Conservation (phyloP, 2,888 invertebrate genomes). For the Yponomeuta evonymella region DNA sequence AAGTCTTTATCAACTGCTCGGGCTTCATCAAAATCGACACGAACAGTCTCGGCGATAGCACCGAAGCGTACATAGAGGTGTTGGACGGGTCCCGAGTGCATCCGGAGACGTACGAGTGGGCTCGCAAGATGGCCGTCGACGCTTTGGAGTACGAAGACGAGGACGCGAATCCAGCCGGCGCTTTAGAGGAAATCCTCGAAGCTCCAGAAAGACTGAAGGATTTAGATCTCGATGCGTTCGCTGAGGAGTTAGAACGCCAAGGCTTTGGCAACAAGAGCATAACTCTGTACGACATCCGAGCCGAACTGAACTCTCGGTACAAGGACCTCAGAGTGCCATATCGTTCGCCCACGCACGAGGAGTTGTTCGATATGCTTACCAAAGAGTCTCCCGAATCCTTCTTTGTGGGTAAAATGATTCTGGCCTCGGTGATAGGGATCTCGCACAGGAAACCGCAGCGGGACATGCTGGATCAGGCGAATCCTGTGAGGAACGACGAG, state of each 20-base stretch:
- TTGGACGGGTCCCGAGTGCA: conserved; percentile 98
- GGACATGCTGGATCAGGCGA: conserved; percentile 96
- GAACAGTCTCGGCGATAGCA: conserved; percentile 94
- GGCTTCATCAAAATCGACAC: conserved; percentile 99
- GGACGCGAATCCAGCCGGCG: conserved; percentile 96
- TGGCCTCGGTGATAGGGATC: conserved; percentile 88
- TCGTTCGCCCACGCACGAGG: conserved; percentile 87
- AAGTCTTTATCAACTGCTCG: conserved; percentile 98
- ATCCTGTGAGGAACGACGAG: conserved; percentile 95
- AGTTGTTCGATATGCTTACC: conserved; percentile 95
- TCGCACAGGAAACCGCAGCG: conserved; percentile 92
- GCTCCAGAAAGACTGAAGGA: conserved; percentile 96
- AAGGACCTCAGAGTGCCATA: conserved; percentile 91
- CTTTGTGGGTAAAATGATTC: conserved; percentile 90
- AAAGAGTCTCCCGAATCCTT: conserved; percentile 97
- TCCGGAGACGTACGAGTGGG: conserved; percentile 99
- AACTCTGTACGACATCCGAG: conserved; percentile 97
- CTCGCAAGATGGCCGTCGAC: conserved; percentile 99
- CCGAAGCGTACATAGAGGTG: conserved; percentile 96
- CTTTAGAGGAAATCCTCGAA: conserved; percentile 97
- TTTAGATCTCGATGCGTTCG: conserved; percentile 98
- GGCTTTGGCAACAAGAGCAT: conserved; percentile 93
- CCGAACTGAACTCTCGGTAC: conserved; percentile 95
- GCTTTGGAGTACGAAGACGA: conserved; percentile 99
- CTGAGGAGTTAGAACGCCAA: conserved; percentile 96